Evolutionary conservation across 2,113 vertebrate species (phyloP).

Genomic region (Tautogolabrus adspersus): DNA sequence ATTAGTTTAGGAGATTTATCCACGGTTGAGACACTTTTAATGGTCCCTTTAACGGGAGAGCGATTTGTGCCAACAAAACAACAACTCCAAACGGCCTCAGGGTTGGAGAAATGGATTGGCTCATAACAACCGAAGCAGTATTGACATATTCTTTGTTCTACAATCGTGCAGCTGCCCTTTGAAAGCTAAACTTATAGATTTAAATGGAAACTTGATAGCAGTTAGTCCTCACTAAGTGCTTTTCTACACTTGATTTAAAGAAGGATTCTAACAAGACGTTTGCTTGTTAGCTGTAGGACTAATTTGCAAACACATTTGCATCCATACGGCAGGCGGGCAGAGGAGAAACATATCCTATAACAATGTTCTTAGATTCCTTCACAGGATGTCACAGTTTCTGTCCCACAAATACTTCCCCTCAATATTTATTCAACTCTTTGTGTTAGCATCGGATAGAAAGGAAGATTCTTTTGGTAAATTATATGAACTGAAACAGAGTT

Average conservation of each 20-base stretch:
- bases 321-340: not conserved
- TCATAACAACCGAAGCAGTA: constrained; percentile 70
- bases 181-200: constrained; percentile 53
- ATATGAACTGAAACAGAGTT: constrained; percentile 30
- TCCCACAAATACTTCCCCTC: constrained; percentile 1
- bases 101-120: constrained; percentile 71
- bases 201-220: constrained; percentile 55
- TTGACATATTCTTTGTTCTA: constrained; percentile 62
- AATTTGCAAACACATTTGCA: constrained; percentile 8
- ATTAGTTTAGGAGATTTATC: constrained; percentile 33
- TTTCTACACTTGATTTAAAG: constrained; percentile 55
- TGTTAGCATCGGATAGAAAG: constrained; percentile 32
- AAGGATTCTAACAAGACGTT: constrained; percentile 34
- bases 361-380: constrained; percentile 24
- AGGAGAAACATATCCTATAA: not conserved
- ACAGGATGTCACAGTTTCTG: not conserved
- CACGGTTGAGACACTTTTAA: constrained; percentile 58
- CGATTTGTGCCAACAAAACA: constrained; percentile 63
- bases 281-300: constrained; percentile 35
- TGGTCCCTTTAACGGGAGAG: constrained; percentile 55
- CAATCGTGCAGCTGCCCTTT: constrained; percentile 55
- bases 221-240: constrained; percentile 63
- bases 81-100: constrained; percentile 60
- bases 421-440: constrained; percentile 54
- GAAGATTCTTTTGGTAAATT: constrained; percentile 36